Conservation (phyloP, 2,113 vertebrate species). For the Ictalurus furcatus region DNA sequence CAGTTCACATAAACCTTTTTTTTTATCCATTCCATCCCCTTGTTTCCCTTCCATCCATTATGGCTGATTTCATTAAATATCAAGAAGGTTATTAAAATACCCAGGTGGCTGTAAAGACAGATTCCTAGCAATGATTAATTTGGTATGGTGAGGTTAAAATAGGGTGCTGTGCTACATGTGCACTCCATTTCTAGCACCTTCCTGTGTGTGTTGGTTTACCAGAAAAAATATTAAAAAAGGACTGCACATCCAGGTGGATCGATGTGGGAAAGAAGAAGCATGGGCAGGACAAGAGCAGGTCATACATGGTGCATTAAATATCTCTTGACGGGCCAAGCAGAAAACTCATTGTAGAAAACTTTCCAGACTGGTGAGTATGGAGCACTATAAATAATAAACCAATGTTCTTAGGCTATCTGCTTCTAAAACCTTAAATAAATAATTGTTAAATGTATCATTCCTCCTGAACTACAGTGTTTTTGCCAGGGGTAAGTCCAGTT, state of each 20-base stretch:
- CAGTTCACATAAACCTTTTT: constrained; percentile 26
- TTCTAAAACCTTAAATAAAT: constrained; percentile 63
- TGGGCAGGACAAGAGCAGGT: constrained; percentile 10
- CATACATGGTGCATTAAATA: constrained; percentile 25
- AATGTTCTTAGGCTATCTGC: constrained; percentile 68
- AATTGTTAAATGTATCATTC: constrained; percentile 41
- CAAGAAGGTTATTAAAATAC: constrained; percentile 53
- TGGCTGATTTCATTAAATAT: constrained; percentile 43
- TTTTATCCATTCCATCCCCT: background rate
- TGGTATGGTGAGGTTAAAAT: constrained; percentile 40
- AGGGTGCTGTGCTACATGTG: constrained; percentile 25
- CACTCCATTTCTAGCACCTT: constrained; percentile 34
- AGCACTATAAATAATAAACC: constrained; percentile 71
- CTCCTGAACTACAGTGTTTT: background rate
- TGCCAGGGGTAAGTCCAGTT: no score
- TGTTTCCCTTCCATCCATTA: background rate
- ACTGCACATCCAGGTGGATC: constrained; percentile 41
- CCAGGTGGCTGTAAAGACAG: constrained; percentile 43
- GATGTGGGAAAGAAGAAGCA: constrained; percentile 29
- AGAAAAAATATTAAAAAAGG: constrained; percentile 42
- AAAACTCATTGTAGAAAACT: constrained; percentile 59
- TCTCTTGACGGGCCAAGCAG: constrained; percentile 38
- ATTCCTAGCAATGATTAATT: constrained; percentile 41
- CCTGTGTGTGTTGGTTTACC: constrained; percentile 39
- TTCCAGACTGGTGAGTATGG: constrained; percentile 56